phyloP scores from a whole-genome alignment of 2,888 invertebrate species.

The Portevinia maculata region DNA sequence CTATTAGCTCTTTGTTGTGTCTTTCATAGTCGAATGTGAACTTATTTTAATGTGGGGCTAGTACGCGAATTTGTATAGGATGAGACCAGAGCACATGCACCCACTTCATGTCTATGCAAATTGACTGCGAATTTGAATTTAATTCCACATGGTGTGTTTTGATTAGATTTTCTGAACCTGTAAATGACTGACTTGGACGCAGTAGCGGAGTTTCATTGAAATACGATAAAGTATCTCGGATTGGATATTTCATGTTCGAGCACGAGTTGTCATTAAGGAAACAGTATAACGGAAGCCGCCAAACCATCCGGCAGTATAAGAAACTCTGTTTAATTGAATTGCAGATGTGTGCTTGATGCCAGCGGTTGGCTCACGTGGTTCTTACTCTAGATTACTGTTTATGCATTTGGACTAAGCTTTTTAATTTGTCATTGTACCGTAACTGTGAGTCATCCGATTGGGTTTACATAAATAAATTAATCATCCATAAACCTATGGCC shows the following conservation, averaged over 20 bases:
- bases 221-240: constrained; percentile 16
- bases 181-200: constrained; percentile 46
- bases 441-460: constrained; percentile 48
- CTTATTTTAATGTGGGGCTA: constrained; percentile 6
- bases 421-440: background rate
- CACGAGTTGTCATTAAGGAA: constrained; percentile 6
- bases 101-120: constrained; percentile 41
- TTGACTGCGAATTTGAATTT: constrained; percentile 20
- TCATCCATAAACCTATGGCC: constrained; percentile 42
- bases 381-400: background rate
- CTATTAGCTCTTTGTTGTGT: background rate
- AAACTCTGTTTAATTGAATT: constrained; percentile 22
- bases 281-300: constrained; percentile 1
- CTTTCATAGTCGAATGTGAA: constrained; percentile 8
- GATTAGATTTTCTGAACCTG: constrained; percentile 40
- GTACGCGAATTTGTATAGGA: constrained; percentile 6
- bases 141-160: constrained; percentile 13
- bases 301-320: constrained; percentile 15
- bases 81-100: constrained; percentile 41
- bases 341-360: constrained; percentile 20
- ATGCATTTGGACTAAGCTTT: background rate
- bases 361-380: background rate
- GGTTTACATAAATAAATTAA: constrained; percentile 68
- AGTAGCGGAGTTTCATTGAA: constrained; percentile 26
- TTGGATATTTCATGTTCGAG: constrained; percentile 6